These are phyloP conservation scores for Dichetophora obliterata DNA, from an alignment of 2,888 invertebrate genomes.

Conservation along the genomic window DNA sequence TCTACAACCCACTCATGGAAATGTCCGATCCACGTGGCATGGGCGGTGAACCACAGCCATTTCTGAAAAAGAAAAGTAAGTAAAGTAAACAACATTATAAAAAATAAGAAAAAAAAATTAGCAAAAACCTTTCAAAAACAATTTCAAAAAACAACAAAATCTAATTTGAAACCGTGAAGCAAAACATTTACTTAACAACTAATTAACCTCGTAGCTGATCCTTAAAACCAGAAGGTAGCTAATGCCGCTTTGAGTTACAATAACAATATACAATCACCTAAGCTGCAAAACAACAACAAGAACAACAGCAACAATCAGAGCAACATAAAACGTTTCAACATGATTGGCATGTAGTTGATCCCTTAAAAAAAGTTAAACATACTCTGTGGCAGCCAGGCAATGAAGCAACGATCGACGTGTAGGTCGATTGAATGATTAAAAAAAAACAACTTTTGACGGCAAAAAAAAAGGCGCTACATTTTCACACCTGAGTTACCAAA, in stretches of 20 bases:
- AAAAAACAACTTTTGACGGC: not conserved
- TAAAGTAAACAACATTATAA: slow-evolving; percentile 53
- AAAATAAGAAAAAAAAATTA: slow-evolving; percentile 22
- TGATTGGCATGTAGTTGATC: slow-evolving; percentile 58
- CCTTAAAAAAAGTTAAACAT: slow-evolving; percentile 22
- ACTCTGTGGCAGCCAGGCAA: not conserved
- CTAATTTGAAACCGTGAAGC: slow-evolving; percentile 28
- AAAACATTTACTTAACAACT: slow-evolving; percentile 52
- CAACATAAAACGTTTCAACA: slow-evolving; percentile 53
- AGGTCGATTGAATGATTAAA: slow-evolving; percentile 37
- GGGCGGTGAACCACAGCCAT: slow-evolving; percentile 77
- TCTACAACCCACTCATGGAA: slow-evolving; percentile 81
- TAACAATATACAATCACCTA: slow-evolving; percentile 14
- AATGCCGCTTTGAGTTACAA: not conserved
- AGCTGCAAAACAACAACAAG: slow-evolving; percentile 14
- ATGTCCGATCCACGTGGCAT: slow-evolving; percentile 79
- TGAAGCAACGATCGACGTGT: slow-evolving; percentile 34
- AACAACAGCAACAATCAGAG: slow-evolving; percentile 1
- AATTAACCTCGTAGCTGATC: slow-evolving; percentile 58
- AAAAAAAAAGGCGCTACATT: slow-evolving; percentile 28
- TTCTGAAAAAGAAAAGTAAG: slow-evolving; percentile 87
- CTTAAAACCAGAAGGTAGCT: slow-evolving; percentile 16
- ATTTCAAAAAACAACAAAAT: not conserved
- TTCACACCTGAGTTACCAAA: slow-evolving; percentile 46
- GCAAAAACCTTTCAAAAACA: slow-evolving; percentile 9